Base-by-base conservation (phyloP, 2,797 vertebrate species). In the Pampus argenteus region DNA sequence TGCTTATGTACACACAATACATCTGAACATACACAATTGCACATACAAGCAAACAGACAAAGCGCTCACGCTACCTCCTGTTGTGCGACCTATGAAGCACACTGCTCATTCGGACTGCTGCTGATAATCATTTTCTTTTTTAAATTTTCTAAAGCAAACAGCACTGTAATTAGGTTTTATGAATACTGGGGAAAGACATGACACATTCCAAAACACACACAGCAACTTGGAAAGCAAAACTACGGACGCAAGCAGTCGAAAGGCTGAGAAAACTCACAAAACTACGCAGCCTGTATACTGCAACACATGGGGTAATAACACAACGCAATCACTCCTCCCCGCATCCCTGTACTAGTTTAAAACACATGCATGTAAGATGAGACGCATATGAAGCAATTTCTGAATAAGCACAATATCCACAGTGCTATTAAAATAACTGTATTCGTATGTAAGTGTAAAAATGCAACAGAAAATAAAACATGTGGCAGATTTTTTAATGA, bases 1-100 rank as follows among this genome's bases (percentile, higher is more conserved):
- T 4, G 45, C 83, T 83, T 76, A 52, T 79, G 84, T 73, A 79
- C 66, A 78, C 80, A 79, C 9, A 17, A 68, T 64, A 69, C 63
- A 45, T 40, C 40, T 9, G 20, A 64, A 58, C 51, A 38, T 42
- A 59, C 48, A 74, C 58, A 72, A 45, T 49, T 17, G 57, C 38
- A 56, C 38, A 42, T 61, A 60, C 52, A 57, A 5, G 52, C 66
- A 66, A 76, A 83, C 74, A 57, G 36, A 9, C 75, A 15, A 14
- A 44, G 59, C n/a, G 3, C 54, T 9, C 50, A 45, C 18, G 4
- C 58, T 3, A 18, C 45, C 26, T 79, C 52, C 63, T 9, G 4
- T 50, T 65, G 61, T 65, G 61, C 38, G 54, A 57, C 64, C 34
- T 23, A 8, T 14, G 48, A 67, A 44, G 70, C 45, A 36, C 40